Percentiles rank a stretch among this genome's conserved stretches.
phyloP scores from a whole-genome alignment of 2,888 invertebrate species.

The Podabrus alpinus region DNA sequence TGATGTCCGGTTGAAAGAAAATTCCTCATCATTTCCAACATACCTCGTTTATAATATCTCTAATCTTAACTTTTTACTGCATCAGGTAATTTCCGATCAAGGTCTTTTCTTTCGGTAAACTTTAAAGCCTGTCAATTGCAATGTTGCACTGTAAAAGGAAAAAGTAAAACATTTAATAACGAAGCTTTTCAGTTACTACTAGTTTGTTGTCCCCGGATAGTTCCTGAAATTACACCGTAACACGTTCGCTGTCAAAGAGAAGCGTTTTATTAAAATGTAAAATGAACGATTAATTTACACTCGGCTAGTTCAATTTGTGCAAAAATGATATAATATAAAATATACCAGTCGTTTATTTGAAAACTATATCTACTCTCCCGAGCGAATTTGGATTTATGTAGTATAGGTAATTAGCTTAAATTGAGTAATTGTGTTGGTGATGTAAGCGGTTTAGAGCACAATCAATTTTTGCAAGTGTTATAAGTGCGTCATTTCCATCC shows the following conservation, averaged over 20 bases:
- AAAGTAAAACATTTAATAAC: background rate
- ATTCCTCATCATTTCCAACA: conserved; percentile 16
- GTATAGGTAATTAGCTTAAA: background rate
- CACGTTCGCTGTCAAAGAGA: background rate
- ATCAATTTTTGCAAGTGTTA: background rate
- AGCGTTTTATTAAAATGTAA: background rate
- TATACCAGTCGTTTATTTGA: background rate
- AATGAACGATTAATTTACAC: background rate
- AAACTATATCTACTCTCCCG: background rate
- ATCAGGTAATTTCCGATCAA: conserved; percentile 38
- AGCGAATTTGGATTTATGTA: background rate
- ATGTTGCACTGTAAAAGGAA: background rate
- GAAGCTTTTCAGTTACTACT: background rate
- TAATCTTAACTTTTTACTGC: conserved; percentile 34
- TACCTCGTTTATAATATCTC: conserved; percentile 15
- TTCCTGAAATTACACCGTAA: background rate
- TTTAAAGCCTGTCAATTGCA: conserved; percentile 15
- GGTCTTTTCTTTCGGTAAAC: conserved; percentile 14
- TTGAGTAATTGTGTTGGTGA: background rate
- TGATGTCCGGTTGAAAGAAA: conserved; percentile 15
- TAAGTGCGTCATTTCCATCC: background rate
- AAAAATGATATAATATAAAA: background rate
- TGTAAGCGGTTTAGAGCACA: background rate
- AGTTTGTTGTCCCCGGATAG: background rate
- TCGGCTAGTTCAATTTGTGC: background rate